Base-by-base conservation (phyloP, 1,140 invertebrate species). In the Orius insidiosus region DNA sequence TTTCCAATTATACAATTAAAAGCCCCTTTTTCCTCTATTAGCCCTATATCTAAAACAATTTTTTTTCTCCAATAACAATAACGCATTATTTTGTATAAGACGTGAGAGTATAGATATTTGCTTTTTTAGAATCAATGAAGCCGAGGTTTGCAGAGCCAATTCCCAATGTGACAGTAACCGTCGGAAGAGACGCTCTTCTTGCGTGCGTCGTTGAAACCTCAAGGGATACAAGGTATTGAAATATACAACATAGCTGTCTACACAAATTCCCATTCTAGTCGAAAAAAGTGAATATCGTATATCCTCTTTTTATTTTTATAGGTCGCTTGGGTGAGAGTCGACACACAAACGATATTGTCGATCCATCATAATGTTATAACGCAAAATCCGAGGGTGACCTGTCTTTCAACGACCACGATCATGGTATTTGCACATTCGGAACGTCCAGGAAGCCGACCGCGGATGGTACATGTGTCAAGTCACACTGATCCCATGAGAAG, bases 141-240 rank as follows among this genome's bases (percentile, higher is more conserved):
- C 57, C 57, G 13, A 45, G 54, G 13, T 57, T 57, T 36, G 54
- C 57, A 5, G 87, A 90, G 53, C 78, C 84, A 18, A 86, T 93
- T 56, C 78, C 83, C 24, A 95, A 95, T 64, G 82, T 95, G 37
- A 95, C 89, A 4, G 86, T 92, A 5, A 84, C 85, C 14, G 76
- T 86, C n/a, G 87, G 87, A n/a, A 72, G 85, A 41, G 85, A 90
- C 59, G 89, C 87, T 8, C 66, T 90, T 3, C 68, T 96, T 14
- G 85, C 86, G n/a, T 96, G 90, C 59, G 82, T 94, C 46, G 86
- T 95, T 18, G 85, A 93, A 85, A 89, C 64, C 74, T 96, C 19
- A 77, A 79, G 54, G 76, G 75, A 52, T 90, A 85, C 62, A 86
- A 89, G 77, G 89, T 89, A 71, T 15, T 11, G 35, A 11, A 36